Percentiles rank a stretch among this genome's conserved stretches.
Conservation (phyloP, 2,888 invertebrate species). For the Sminthurides aquaticus region DNA sequence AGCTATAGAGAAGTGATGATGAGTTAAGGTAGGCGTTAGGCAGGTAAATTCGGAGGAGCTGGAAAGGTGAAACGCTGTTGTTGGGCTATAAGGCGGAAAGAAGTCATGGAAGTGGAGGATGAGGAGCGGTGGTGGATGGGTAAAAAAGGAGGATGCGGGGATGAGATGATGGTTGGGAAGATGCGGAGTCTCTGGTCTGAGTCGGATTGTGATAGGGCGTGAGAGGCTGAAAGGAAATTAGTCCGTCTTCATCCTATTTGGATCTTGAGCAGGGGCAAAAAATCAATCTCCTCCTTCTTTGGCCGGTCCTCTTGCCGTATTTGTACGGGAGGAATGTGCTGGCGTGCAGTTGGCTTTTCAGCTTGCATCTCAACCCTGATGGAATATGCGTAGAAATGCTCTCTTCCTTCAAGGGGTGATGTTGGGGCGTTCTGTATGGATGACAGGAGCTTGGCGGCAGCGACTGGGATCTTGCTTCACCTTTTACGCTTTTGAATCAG, state of each 20-base stretch:
- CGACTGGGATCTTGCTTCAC: too few relatives aligned
- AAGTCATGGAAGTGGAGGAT: too few relatives aligned
- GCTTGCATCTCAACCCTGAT: slow-evolving; percentile 14
- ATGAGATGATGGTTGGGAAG: neutral
- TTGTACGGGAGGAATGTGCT: slow-evolving; percentile 18
- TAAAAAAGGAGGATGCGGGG: neutral
- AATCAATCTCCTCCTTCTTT: slow-evolving; percentile 24
- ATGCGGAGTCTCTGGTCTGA: neutral
- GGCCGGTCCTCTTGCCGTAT: slow-evolving; percentile 15
- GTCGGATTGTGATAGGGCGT: neutral
- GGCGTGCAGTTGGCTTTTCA: slow-evolving; percentile 24
- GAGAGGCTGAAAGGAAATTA: slow-evolving; percentile 3
- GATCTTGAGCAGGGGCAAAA: slow-evolving; percentile 15
- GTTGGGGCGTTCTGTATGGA: neutral
- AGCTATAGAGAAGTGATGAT: too few relatives aligned
- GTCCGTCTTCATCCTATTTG: slow-evolving; percentile 20
- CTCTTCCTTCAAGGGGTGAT: too few relatives aligned
- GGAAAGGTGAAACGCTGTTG: too few relatives aligned
- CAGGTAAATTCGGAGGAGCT: too few relatives aligned
- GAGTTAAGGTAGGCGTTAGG: too few relatives aligned
- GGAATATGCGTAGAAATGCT: slow-evolving; percentile 23
- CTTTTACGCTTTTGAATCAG: too few relatives aligned
- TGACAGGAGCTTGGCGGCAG: too few relatives aligned
- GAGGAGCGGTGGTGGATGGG: too few relatives aligned
- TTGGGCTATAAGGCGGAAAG: too few relatives aligned